Evolutionary conservation across 2,113 vertebrate species (phyloP).

Genomic region (Chaetura pelagica): DNA sequence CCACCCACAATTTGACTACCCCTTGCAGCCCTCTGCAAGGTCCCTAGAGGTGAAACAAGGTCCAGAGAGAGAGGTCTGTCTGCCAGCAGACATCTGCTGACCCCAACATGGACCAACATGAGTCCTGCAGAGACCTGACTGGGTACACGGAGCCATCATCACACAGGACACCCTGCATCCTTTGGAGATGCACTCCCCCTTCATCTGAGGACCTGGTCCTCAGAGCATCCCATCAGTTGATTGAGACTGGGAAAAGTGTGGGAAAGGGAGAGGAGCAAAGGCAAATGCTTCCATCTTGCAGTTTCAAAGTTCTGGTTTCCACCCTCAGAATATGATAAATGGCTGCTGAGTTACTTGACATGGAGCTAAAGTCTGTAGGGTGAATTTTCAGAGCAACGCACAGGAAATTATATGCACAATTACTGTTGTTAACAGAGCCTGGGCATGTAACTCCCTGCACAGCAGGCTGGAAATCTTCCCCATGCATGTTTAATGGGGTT

Average conservation of each 20-base stretch:
- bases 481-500: slow-evolving; percentile 77
- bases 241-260: background rate
- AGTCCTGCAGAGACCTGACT: background rate
- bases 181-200: background rate
- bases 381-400: slow-evolving; percentile 68
- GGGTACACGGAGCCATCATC: background rate
- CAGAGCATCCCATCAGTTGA: rapidly evolving
- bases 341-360: slow-evolving; percentile 51
- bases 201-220: background rate
- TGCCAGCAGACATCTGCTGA: background rate
- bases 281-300: rapidly evolving
- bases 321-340: slow-evolving; percentile 32
- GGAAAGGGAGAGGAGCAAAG: background rate
- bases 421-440: slow-evolving; percentile 77
- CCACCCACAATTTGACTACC: background rate
- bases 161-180: background rate
- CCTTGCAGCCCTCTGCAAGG: background rate
- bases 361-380: slow-evolving; percentile 65
- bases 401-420: slow-evolving; percentile 77
- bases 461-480: slow-evolving; percentile 72
- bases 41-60: background rate
- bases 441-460: slow-evolving; percentile 76
- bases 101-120: background rate
- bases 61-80: background rate
- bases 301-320: slow-evolving; percentile 3